phyloP scores from a whole-genome alignment of 2,888 invertebrate species.

The Callyntrura sp. region DNA sequence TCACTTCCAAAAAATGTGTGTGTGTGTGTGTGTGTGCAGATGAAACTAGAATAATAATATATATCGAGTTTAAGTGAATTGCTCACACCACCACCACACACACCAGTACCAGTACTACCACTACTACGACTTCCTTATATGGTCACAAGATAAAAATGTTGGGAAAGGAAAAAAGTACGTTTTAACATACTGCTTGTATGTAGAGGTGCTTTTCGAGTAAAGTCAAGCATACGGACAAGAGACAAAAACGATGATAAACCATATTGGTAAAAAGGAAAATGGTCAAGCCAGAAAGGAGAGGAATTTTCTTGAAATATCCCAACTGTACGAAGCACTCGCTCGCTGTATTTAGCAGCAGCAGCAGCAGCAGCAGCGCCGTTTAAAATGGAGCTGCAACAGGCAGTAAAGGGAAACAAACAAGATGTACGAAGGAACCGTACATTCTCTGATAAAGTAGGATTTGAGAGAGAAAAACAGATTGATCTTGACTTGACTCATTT shows the following conservation, averaged over 20 bases:
- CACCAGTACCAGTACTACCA: too few species aligned
- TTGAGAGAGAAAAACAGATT: not conserved
- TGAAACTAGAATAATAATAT: slow-evolving; percentile 6
- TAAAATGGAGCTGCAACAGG: not conserved
- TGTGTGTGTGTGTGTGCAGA: slow-evolving; percentile 7
- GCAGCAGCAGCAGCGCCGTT: too few species aligned
- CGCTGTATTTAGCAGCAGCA: too few species aligned
- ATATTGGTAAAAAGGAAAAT: slow-evolving; percentile 43
- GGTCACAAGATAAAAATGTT: slow-evolving; percentile 67
- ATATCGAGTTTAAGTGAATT: slow-evolving; percentile 22
- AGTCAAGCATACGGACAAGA: not conserved
- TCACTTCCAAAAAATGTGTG: not conserved
- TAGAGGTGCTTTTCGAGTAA: too few species aligned
- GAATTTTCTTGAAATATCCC: not conserved
- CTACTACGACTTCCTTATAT: slow-evolving; percentile 62
- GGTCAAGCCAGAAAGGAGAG: slow-evolving; percentile 1
- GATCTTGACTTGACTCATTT: not conserved
- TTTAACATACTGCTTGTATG: not conserved
- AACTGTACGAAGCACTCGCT: not conserved
- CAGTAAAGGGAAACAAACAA: not conserved
- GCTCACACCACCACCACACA: not conserved
- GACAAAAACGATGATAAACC: slow-evolving; percentile 19
- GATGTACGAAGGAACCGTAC: not conserved
- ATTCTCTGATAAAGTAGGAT: not conserved
- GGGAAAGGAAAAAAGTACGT: slow-evolving; percentile 56